Evolutionary conservation across 2,888 invertebrate species (phyloP).

Genomic region (Dynastes hyllus): DNA sequence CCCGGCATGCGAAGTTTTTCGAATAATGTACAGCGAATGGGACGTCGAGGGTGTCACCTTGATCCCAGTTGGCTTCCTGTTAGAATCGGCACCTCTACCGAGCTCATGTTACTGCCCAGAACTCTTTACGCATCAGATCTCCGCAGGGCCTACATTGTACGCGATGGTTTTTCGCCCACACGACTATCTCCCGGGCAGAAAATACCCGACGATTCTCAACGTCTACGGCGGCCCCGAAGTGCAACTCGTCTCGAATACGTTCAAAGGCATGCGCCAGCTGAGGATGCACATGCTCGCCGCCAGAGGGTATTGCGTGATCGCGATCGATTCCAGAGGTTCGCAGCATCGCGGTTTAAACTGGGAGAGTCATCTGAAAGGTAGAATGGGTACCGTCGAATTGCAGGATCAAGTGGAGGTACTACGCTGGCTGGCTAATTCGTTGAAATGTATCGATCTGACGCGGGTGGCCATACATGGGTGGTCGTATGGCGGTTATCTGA

Average conservation of each 20-base stretch:
- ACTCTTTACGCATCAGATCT: conserved; percentile 81
- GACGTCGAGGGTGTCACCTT: conserved; percentile 81
- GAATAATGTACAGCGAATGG: conserved; percentile 79
- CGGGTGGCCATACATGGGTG: conserved; percentile 98
- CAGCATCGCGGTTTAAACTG: conserved; percentile 93
- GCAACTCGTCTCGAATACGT: conserved; percentile 96
- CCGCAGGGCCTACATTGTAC: conserved; percentile 82
- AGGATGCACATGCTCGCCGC: conserved; percentile 96
- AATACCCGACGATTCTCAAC: conserved; percentile 95
- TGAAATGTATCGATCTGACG: conserved; percentile 92
- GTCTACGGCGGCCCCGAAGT: conserved; percentile 99
- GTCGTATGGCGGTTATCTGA: conserved; percentile 99
- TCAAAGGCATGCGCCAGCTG: conserved; percentile 93
- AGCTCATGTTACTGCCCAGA: conserved; percentile 80
- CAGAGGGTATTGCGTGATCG: conserved; percentile 96
- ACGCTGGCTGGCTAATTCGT: conserved; percentile 86
- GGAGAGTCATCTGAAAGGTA: conserved; percentile 90
- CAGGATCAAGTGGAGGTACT: conserved; percentile 95
- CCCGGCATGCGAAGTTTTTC: conserved; percentile 86
- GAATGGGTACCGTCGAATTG: conserved; percentile 95
- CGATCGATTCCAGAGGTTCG: conserved; percentile 97
- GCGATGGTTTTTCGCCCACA: conserved; percentile 94
- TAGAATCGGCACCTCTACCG: conserved; percentile 75
- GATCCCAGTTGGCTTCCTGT: conserved; percentile 81
- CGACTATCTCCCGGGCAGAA: conserved; percentile 77